Evolutionary conservation across 2,888 invertebrate species (phyloP).

Genomic region (Ichneumon xanthorius): DNA sequence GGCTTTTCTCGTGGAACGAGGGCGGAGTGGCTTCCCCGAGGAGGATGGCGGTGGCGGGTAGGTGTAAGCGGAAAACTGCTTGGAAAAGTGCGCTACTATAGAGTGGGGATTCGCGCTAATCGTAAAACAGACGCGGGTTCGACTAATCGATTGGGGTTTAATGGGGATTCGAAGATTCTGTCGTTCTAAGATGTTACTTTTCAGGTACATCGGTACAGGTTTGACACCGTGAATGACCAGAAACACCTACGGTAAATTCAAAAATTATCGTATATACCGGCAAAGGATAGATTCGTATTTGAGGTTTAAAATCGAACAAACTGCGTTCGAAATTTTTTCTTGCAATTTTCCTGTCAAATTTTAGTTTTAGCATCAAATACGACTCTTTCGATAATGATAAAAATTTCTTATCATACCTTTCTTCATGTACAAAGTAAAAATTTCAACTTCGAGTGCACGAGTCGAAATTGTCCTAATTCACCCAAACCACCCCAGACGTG

Average conservation of each 20-base stretch:
- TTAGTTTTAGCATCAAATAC: background rate
- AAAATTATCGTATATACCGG: background rate
- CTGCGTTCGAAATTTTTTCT: too few relatives aligned
- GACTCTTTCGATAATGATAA: too few relatives aligned
- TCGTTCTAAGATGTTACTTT: background rate
- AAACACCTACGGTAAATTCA: too few relatives aligned
- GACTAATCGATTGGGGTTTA: background rate
- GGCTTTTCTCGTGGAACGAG: conserved; percentile 36
- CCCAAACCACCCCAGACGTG: too few relatives aligned
- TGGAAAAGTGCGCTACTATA: conserved; percentile 11
- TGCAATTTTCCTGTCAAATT: background rate
- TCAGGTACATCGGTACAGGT: too few relatives aligned
- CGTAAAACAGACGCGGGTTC: background rate
- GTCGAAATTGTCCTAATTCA: too few relatives aligned
- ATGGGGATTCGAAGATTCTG: background rate
- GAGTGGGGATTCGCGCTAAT: background rate
- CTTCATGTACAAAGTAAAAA: too few relatives aligned
- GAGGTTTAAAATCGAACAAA: too few relatives aligned
- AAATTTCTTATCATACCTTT: too few relatives aligned
- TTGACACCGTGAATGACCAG: too few relatives aligned
- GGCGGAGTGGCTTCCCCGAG: background rate
- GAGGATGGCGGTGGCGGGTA: background rate
- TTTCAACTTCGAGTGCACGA: too few relatives aligned
- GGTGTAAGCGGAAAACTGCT: background rate
- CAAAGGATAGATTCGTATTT: background rate